Evolutionary conservation across 2,888 invertebrate genomes (phyloP).

Genomic region (Leucania comma): DNA sequence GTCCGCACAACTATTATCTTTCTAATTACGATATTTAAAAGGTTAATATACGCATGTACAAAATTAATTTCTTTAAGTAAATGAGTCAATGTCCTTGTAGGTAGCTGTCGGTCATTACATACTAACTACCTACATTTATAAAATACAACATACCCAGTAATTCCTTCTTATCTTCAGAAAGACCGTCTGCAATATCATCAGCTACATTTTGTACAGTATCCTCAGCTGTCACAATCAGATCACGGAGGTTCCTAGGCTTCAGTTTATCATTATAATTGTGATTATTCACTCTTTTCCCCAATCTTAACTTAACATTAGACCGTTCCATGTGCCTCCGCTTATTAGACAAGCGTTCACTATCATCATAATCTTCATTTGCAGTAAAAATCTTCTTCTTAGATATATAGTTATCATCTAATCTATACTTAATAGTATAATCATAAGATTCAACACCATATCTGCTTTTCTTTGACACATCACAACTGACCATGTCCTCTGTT

Average conservation of each 20-base stretch:
- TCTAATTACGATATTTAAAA: too few relatives aligned
- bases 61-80: too few relatives aligned
- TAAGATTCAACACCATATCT: constrained; percentile 94
- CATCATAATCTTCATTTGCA: constrained; percentile 69
- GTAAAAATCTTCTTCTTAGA: constrained; percentile 81
- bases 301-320: constrained; percentile 90
- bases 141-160: constrained; percentile 90
- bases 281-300: constrained; percentile 87
- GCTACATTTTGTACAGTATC: constrained; percentile 92
- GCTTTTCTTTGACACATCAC: constrained; percentile 93
- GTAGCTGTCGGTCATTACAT: too few relatives aligned
- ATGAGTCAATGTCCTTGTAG: too few relatives aligned
- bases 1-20: too few relatives aligned
- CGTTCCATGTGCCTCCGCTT: constrained; percentile 92
- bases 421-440: constrained; percentile 92
- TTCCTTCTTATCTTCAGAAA: constrained; percentile 94
- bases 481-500: constrained; percentile 94
- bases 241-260: constrained; percentile 90
- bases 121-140: too few relatives aligned
- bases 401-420: constrained; percentile 89
- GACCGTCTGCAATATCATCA: constrained; percentile 93
- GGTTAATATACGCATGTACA: too few relatives aligned
- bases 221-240: constrained; percentile 88
- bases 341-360: constrained; percentile 78
- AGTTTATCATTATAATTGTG: constrained; percentile 88